phyloP scores from a whole-genome alignment of 1,140 invertebrate species.

The Drosophila melanogaster region DNA sequence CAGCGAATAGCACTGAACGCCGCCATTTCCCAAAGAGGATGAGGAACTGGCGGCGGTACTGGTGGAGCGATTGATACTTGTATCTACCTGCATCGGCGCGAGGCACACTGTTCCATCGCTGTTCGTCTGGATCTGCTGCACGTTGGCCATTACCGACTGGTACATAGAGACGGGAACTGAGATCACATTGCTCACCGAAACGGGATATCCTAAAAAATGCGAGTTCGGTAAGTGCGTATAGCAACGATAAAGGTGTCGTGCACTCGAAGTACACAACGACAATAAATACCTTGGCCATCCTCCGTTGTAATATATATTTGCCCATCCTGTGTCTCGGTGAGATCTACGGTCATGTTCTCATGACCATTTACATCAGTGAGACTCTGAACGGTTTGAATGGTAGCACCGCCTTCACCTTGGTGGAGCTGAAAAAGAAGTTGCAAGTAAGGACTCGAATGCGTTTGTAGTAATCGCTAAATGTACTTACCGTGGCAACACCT shows the following conservation, averaged over 20 bases:
- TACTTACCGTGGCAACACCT: constrained; percentile 92
- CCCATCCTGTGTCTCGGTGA: constrained; percentile 96
- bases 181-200: constrained; percentile 96
- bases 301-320: constrained; percentile 97
- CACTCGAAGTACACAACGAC: background rate
- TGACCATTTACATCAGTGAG: constrained; percentile 87
- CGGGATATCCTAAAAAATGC: constrained; percentile 88
- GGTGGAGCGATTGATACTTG: constrained; percentile 29
- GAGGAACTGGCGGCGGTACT: constrained; percentile 2
- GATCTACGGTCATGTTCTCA: constrained; percentile 91
- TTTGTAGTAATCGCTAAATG: background rate
- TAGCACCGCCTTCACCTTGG: constrained; percentile 89
- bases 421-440: constrained; percentile 87
- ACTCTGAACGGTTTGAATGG: constrained; percentile 92
- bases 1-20: constrained; percentile 43
- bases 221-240: no score
- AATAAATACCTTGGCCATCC: constrained; percentile 92
- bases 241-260: background rate
- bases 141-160: constrained; percentile 97
- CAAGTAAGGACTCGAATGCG: no score
- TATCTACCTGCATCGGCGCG: constrained; percentile 91
- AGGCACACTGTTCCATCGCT: constrained; percentile 92
- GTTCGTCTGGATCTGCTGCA: constrained; percentile 91
- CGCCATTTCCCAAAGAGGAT: constrained; percentile 3
- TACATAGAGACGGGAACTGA: constrained; percentile 98